These are phyloP conservation scores for Zonotrichia leucophrys DNA, from an alignment of 2,113 vertebrate genomes.

Conservation along the genomic window DNA sequence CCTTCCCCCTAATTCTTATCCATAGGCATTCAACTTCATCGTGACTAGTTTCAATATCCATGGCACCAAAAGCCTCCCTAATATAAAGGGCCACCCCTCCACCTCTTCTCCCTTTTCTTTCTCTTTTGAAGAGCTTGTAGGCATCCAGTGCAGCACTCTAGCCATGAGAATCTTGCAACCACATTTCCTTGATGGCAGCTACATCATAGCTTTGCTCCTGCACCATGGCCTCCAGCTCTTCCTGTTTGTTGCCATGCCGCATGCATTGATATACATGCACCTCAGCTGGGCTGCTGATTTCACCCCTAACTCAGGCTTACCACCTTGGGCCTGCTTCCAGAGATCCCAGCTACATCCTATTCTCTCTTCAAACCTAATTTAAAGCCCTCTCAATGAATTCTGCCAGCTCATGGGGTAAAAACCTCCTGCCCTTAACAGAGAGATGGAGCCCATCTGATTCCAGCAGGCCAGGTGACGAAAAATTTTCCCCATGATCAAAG, in stretches of 20 bases:
- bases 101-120: not conserved
- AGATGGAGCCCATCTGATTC: not conserved
- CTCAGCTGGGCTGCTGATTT: not conserved
- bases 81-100: not conserved
- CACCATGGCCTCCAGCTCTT: not conserved
- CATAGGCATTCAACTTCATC: not conserved
- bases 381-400: not conserved
- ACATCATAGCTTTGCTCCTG: not conserved
- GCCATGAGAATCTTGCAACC: not conserved
- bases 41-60: not conserved
- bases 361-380: not conserved
- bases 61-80: too few species aligned
- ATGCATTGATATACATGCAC: accelerated
- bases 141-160: not conserved
- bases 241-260: not conserved
- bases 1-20: not conserved
- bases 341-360: not conserved
- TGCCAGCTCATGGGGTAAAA: not conserved
- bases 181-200: accelerated
- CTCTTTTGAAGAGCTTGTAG: not conserved
- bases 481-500: not conserved
- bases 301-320: not conserved
- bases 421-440: not conserved
- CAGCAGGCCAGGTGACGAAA: not conserved
- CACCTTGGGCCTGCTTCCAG: not conserved